phyloP scores from a whole-genome alignment of 2,113 vertebrate species.

The Dicentrarchus labrax region DNA sequence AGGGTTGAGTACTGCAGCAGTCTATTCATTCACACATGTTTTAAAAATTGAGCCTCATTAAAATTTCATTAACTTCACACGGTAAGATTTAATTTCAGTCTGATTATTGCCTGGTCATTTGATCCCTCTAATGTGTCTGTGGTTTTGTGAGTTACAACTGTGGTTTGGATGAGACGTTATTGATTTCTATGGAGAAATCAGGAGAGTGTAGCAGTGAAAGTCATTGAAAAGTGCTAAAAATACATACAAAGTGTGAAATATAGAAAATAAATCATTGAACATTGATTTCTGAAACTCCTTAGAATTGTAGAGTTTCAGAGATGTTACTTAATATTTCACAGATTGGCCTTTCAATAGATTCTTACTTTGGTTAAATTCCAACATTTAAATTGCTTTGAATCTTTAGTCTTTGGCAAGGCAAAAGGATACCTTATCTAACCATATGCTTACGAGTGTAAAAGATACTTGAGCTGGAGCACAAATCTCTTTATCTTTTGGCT shows the following conservation, averaged over 20 bases:
- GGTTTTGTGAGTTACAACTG: not conserved
- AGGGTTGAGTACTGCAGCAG: conserved; percentile 24
- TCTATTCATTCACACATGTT: conserved; percentile 48
- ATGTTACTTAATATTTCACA: not conserved
- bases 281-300: no score
- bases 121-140: conserved; percentile 31
- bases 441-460: not conserved
- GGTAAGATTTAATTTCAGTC: conserved; percentile 64
- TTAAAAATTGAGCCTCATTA: conserved; percentile 68
- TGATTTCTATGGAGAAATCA: not conserved
- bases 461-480: not conserved
- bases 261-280: not conserved
- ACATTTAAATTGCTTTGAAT: not conserved
- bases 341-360: not conserved
- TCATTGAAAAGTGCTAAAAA: not conserved
- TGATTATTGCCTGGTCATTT: conserved; percentile 59
- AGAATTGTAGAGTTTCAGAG: not conserved
- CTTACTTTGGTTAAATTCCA: not conserved
- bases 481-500: conserved; percentile 18
- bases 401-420: not conserved
- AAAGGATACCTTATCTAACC: not conserved
- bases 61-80: conserved; percentile 66
- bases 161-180: not conserved
- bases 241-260: no score
- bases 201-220: not conserved